These are phyloP conservation scores for Babylonia areolata DNA, from an alignment of 1,140 invertebrate species.

Conservation along the genomic window DNA sequence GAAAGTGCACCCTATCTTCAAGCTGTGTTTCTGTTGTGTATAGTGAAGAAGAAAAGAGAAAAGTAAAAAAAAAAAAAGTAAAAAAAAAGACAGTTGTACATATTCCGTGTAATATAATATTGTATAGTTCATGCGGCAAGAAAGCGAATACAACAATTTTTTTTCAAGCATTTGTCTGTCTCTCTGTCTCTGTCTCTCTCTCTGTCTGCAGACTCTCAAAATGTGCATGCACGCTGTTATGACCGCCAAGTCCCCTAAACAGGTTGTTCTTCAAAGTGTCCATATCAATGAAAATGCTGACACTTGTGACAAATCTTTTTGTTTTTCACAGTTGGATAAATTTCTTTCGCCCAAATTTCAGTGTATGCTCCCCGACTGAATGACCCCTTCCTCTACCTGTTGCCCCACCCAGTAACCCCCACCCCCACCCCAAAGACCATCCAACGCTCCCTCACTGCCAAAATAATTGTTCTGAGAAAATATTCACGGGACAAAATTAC, in stretches of 20 bases:
- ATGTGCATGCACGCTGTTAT: too few relatives aligned
- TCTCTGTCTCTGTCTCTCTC: conserved; percentile 20
- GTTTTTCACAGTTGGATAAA: too few relatives aligned
- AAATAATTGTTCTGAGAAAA: not conserved
- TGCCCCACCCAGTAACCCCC: not conserved
- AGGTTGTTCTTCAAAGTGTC: too few relatives aligned
- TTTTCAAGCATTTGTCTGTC: conserved; percentile 6
- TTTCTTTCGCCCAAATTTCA: too few relatives aligned
- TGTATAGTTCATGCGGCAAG: not conserved
- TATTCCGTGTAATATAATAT: not conserved
- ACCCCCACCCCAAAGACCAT: not conserved
- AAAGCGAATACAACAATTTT: not conserved
- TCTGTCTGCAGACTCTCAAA: conserved; percentile 1
- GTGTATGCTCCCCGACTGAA: too few relatives aligned
- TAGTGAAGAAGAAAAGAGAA: too few relatives aligned
- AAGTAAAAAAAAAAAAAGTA: too few relatives aligned
- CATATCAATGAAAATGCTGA: not conserved
- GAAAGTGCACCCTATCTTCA: not conserved
- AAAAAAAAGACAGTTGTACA: not conserved
- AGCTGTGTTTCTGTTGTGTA: conserved; percentile 30
- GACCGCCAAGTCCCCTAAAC: too few relatives aligned
- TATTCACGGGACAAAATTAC: too few relatives aligned
- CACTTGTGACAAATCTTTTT: not conserved
- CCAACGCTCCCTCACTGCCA: not conserved
- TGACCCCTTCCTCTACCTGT: too few relatives aligned